Evolutionary conservation across 2,113 vertebrate genomes (phyloP).

Genomic region (Puffinus mauretanicus): DNA sequence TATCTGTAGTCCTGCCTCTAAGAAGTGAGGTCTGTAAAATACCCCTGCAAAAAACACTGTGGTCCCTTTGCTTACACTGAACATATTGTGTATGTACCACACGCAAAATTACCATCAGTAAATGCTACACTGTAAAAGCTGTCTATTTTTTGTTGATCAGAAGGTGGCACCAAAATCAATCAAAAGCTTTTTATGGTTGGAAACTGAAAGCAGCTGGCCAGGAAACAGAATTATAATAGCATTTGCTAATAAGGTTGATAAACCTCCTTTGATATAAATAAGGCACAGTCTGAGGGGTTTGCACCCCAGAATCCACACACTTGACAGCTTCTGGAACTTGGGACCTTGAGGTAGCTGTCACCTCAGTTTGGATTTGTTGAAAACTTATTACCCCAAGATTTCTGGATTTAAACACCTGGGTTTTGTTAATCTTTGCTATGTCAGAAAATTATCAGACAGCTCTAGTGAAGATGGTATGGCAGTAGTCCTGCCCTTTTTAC

Average conservation of each 20-base stretch:
- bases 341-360: background rate
- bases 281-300: background rate
- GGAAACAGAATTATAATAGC: background rate
- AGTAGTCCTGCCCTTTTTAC: background rate
- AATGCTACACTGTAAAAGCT: background rate
- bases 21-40: background rate
- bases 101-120: background rate
- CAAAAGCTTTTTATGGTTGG: background rate
- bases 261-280: background rate
- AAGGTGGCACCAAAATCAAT: conserved; percentile 72
- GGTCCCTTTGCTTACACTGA: background rate
- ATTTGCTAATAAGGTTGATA: background rate
- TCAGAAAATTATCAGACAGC: background rate
- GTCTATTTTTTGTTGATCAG: conserved; percentile 53
- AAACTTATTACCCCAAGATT: background rate
- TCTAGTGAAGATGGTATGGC: background rate
- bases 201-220: background rate
- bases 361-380: background rate
- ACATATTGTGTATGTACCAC: background rate
- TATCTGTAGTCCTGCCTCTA: background rate
- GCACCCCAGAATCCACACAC: background rate
- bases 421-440: background rate
- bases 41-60: background rate
- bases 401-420: background rate
- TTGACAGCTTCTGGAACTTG: background rate